Conservation (phyloP, 2,113 vertebrate species). For the Orthonyx spaldingii region DNA sequence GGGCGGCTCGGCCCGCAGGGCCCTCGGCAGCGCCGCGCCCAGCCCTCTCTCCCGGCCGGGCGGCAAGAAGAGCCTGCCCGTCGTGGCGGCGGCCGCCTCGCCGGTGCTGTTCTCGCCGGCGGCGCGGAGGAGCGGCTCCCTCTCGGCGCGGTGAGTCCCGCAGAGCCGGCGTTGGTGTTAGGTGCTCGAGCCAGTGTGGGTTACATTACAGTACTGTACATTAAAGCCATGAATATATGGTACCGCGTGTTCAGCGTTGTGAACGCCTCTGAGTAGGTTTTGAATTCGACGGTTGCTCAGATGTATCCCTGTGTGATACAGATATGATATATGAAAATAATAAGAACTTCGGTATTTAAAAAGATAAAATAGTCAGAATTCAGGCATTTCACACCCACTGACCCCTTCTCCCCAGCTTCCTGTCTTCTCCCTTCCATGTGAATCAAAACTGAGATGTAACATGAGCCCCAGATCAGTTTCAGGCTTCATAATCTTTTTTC, state of each 20-base stretch:
- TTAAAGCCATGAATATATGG: not conserved
- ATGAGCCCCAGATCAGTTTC: not conserved
- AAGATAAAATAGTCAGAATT: not conserved
- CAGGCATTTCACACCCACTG: not conserved
- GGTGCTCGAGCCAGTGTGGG: not conserved
- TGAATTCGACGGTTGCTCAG: not conserved
- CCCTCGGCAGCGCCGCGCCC: constrained; percentile 8
- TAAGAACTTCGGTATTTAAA: not conserved
- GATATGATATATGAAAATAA: not conserved
- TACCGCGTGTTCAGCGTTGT: rapidly evolving
- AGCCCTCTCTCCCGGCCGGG: constrained; percentile 56
- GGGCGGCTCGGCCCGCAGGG: constrained; percentile 45
- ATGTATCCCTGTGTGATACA: not conserved
- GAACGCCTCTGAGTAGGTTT: rapidly evolving
- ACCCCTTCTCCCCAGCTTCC: not conserved
- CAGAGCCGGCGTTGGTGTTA: rapidly evolving
- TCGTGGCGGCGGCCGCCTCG: constrained; percentile 17
- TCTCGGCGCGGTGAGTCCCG: constrained; percentile 67
- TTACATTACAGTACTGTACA: rapidly evolving
- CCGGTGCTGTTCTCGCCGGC: constrained; percentile 67
- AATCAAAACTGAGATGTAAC: not conserved
- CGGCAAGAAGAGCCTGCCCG: constrained; percentile 42
- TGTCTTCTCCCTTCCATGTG: not conserved
- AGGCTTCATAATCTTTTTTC: not conserved
- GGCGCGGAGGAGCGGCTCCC: constrained; percentile 54